Evolutionary conservation across 2,797 vertebrate species (phyloP), one percentile per base, ranked within the genome.

Genomic region (Parotocinclus haroldoi): DNA sequence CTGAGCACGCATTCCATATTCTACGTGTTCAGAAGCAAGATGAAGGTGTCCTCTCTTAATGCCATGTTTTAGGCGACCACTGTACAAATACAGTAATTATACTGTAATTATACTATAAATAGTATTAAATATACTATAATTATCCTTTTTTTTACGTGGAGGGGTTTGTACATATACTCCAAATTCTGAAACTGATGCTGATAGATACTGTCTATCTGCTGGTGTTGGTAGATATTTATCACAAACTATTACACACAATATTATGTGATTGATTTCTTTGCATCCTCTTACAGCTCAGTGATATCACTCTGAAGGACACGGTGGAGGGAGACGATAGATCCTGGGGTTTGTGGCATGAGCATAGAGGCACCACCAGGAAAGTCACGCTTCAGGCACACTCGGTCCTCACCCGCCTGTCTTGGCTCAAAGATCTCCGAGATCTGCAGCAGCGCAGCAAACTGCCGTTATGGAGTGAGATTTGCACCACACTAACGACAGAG

Each of bases 21-120:
- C 61, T 99, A 92, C 9, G 72, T 90, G 63, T 99, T 98, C 83
- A 96, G 91, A 86, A 98, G 94, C 82, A 98, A 98, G 87, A 97
- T 99, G 95, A 98, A 98, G 94, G 97, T 97, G 54, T n/a, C n/a
- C n/a, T n/a, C n/a, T n/a, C n/a, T n/a, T n/a, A n/a, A n/a, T n/a
- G 27, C 27, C 27, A 5, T 27, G 27, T 27, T 27, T 27, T 5
- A 27, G 2, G 27, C 10, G 44, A 7, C 18, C 17, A 7, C 19
- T 7, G 13, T 42, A 8, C 11, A 6, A 36, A 9, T 14, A 17
- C n/a, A n/a, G n/a, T n/a, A n/a, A n/a, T n/a, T n/a, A n/a, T n/a
- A n/a, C n/a, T n/a, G n/a, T n/a, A n/a, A n/a, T n/a, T n/a, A n/a
- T n/a, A n/a, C n/a, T n/a, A n/a, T n/a, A n/a, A n/a, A n/a, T n/a